Base-by-base conservation (phyloP, 1,140 invertebrate genomes). In the Argopecten irradians region DNA sequence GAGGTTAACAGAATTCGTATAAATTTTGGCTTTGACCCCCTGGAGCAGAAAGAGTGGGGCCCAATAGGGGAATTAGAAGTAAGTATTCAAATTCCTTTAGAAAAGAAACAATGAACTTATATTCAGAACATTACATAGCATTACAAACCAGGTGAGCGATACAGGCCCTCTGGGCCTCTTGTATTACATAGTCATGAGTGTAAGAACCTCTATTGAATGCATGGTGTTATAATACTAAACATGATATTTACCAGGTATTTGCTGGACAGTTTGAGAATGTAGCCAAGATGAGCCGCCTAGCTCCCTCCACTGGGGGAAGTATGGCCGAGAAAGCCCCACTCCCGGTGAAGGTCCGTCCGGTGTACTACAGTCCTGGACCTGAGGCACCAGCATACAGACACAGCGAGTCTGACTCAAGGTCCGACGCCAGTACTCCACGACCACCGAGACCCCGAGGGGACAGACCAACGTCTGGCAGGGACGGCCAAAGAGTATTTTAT, bases 211-310 rank as follows among this genome's bases (percentile, higher is more conserved):
- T n/a, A n/a, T n/a, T n/a, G n/a, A n/a, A n/a, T n/a, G n/a, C n/a
- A n/a, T n/a, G n/a, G n/a, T n/a, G n/a, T n/a, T n/a, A n/a, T n/a
- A n/a, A n/a, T n/a, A n/a, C n/a, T n/a, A n/a, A n/a, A n/a, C n/a
- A n/a, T n/a, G n/a, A n/a, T n/a, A n/a, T 28, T 71, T 71, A 16
- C n/a, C 55, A 71, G 55, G 55, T 71, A n/a, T 71, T 28, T 71
- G 55, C 55, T 16, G 55, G 55, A 71, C 55, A 71, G 55, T 71
- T 71, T 71, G 55, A 71, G 22, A 71, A 71, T 71, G 55, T 71
- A 71, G 55, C 55, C n/a, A 71, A 71, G 55, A 71, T 71, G 55
- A 71, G 55, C 13, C 55, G 55, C 13, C 55, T 71, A 28, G 55
- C 55, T 71, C 55, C n/a, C 22, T 71, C 55, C 8, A 28, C 55